Evolutionary conservation across 2,888 invertebrate species (phyloP), one percentile per base, ranked within the genome.

Genomic region (Megaustenia siamemsis): DNA sequence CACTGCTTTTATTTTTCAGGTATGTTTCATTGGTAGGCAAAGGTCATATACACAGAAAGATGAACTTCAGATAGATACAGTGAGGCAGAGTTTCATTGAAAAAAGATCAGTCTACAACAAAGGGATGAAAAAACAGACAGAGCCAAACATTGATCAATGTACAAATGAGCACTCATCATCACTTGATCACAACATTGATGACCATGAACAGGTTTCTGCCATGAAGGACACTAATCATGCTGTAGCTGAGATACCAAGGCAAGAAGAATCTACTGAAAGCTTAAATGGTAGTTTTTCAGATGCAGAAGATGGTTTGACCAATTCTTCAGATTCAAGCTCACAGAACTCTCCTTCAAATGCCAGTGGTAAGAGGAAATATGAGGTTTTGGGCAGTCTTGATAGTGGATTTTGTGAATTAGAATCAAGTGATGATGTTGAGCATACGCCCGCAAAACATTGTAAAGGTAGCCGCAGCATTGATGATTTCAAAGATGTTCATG

Each of bases 1-100:
- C 43, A 71, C 43, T 79, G 49, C 21, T n/a, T 56, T 71, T 35
- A 24, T 71, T 40, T 78, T 88, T 32, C 86, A 93, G 93, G 90
- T 91, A 4, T 93, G 93, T 87, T 92, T 93, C 75, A 88, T 93
- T 86, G 93, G 93, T 10, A 84, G 88, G 76, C 86, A 83, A 35
- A 86, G 92, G 79, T 89, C 88, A 15, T 92, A 92, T 83, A 40
- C 80, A 8, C 43, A 82, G 32, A 77, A 85, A 24, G 88, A 89
- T 24, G 91, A 91, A 81, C 28, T 53, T 32, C 28, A 53, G 38
- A 78, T 90, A 6, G 92, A 93, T 76, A 53, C 78, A 32, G 69
- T 86, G 83, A 87, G 90, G 53, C 88, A 89, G 24, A 86, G 80
- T 8, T 93, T 90, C 79, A 92, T 93, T 35, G 78, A 89, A 28